Base-by-base conservation (phyloP, 2,888 invertebrate species). In the Pediacus dermestoides region DNA sequence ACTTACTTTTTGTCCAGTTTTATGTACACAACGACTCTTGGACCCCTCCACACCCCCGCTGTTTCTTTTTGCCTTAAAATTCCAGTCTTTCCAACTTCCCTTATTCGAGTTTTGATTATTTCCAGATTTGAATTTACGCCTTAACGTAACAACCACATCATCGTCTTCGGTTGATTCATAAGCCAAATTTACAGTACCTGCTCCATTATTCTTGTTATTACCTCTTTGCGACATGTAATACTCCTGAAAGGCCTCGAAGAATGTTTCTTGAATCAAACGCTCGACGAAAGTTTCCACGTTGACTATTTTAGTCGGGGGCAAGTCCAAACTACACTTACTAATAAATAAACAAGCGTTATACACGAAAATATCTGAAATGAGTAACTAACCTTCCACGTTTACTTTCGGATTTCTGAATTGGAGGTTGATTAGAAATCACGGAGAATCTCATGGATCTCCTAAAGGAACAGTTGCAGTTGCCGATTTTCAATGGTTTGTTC, bases 391-490 rank as follows among this genome's bases (percentile, higher is more conserved):
- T 43, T 33, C 44, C 46, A 34, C 39, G 38, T 30, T 35, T 42
- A 8, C 39, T 42, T 10, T 50, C 47, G 4, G 16, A 11, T 40
- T 38, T 39, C 13, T 38, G 40, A 36, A 34, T 18, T 38, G 33
- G 35, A 33, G 53, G 50, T 46, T 55, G 55, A 39, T 52, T 55
- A 10, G 58, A 54, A 23, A 60, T 32, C 33, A 52, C 39, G 4
- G 67, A 67, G 40, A 59, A 64, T 37, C 66, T 52, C 40, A 66
- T 53, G 2, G 69, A 69, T 51, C 63, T 61, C 35, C 68, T 55
- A 45, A 70, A 70, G 9, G 70, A 70, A 51, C 70, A 69, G 46
- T 61, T 66, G 52, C 70, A 68, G 48, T 53, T 57, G 16, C 64
- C 65, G 23, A 61, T 55, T 53, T 64, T 63, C 11, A 70, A 57